Evolutionary conservation across 2,797 vertebrate species (phyloP), one percentile per base, ranked within the genome.

Genomic region (Labroides dimidiatus): DNA sequence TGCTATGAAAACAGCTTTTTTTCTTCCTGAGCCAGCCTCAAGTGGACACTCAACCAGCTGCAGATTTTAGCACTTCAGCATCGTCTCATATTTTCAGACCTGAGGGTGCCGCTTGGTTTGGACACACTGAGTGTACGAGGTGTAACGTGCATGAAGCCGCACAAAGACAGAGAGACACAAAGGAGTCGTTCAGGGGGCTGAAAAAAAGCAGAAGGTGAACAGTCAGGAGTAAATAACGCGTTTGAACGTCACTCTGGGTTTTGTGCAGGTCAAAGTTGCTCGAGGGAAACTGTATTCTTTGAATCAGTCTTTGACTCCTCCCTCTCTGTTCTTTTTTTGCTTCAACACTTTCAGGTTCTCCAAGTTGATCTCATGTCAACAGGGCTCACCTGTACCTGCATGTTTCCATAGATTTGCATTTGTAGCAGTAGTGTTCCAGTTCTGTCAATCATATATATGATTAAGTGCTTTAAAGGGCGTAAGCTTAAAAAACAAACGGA

Each of bases 181-280:
- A 13, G 42, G 37, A 55, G 44, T 4, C 19, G 17, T 45, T 6
- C 5, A 2, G 39, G 1, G 17, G 24, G 1, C 19, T 39, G 19
- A 42, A 1, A 47, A 50, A 19, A 2, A n/a, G 5, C 17, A 59
- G 8, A 57, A 11, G 20, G 41, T 47, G 16, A 47, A 60, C 4
- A 19, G 49, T 30, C 9, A 23, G 14, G 12, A 43, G 37, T 56
- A 42, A 60, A 65, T 24, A 21, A 37, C 36, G 14, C 21, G 54
- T 14, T 19, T 8, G 19, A 59, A 52, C 21, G 42, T 36, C 27
- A 30, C 55, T 54, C 4, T 41, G 24, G 53, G 12, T 55, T 64
- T 5, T 43, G 74, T n/a, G n/a, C n/a, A n/a, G n/a, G n/a, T n/a
- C n/a, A n/a, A n/a, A 68, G 37, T 4, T 47, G 19, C 48, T 65